A percentile compares a stretch with the other conserved stretches of the same genome.
These are phyloP conservation scores for Cyanocitta stelleri DNA, from an alignment of 2,113 vertebrate species.

Conservation along the genomic window DNA sequence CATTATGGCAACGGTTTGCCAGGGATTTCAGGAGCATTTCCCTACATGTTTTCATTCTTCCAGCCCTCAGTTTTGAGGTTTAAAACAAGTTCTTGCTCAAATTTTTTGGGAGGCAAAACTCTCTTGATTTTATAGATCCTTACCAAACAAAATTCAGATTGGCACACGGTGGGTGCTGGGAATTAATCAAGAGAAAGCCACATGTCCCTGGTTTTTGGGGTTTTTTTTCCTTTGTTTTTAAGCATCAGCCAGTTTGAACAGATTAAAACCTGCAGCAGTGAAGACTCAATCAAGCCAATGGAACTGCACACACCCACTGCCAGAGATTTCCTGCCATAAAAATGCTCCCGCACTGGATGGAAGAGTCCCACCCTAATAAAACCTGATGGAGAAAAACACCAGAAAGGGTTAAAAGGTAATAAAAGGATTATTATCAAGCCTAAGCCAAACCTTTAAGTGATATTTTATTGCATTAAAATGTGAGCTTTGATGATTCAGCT, in stretches of 20 bases:
- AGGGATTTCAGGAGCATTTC: background rate
- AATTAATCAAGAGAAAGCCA: background rate
- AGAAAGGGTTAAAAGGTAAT: constrained; percentile 29
- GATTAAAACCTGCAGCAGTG: background rate
- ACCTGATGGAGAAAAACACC: background rate
- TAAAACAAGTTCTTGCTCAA: background rate
- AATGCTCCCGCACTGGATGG: background rate
- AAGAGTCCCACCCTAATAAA: constrained; percentile 4
- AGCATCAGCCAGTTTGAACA: background rate
- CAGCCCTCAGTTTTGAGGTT: background rate
- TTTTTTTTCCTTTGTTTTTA: background rate
- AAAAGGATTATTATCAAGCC: background rate
- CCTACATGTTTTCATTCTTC: background rate
- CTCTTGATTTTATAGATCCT: background rate
- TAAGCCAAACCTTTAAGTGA: background rate
- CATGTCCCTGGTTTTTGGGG: background rate
- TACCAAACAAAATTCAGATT: accelerated
- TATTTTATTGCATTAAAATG: background rate
- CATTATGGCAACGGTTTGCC: background rate
- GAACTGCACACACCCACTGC: background rate
- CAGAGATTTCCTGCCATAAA: constrained; percentile 43
- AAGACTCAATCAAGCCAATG: background rate
- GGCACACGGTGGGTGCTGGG: background rate
- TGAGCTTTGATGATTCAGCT: background rate
- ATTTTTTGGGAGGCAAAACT: background rate